A percentile compares a stretch with the other conserved stretches of the same genome.
Evolutionary conservation across 1,140 invertebrate genomes (phyloP).

Genomic region (Stegodyphus mimosarum): DNA sequence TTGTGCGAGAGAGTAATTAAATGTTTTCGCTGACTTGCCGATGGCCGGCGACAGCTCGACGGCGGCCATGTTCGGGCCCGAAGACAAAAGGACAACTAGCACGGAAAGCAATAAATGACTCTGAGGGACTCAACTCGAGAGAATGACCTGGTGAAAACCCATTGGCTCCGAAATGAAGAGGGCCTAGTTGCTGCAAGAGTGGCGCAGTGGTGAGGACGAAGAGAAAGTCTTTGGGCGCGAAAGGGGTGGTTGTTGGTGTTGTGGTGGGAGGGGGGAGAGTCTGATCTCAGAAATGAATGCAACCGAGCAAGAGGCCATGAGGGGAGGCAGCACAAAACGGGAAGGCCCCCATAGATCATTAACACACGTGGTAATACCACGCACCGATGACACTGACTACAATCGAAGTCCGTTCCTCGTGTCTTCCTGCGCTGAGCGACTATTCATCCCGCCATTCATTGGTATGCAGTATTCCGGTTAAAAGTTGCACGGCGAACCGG

Average conservation of each 20-base stretch:
- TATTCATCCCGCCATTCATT: slow-evolving; percentile 31
- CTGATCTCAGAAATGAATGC: slow-evolving; percentile 30
- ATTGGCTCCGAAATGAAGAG: slow-evolving; percentile 19
- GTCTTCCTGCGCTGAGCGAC: neutral
- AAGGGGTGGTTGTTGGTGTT: neutral
- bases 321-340: neutral
- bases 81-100: slow-evolving; percentile 56
- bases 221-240: neutral
- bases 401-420: slow-evolving; percentile 44
- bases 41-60: slow-evolving; percentile 48
- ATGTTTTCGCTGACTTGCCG: slow-evolving; percentile 57
- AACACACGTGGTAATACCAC: slow-evolving; percentile 57
- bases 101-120: slow-evolving; percentile 58
- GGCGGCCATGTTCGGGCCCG: slow-evolving; percentile 10
- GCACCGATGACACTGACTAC: slow-evolving; percentile 50
- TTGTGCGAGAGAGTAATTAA: slow-evolving; percentile 55
- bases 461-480: slow-evolving; percentile 38
- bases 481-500: slow-evolving; percentile 49
- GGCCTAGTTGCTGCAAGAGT: slow-evolving; percentile 1
- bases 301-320: slow-evolving; percentile 11
- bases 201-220: neutral
- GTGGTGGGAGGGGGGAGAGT: too few relatives aligned
- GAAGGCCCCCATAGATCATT: slow-evolving; percentile 54
- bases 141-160: slow-evolving; percentile 36
- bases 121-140: slow-evolving; percentile 18